Base-by-base conservation (phyloP, 2,797 vertebrate species). In the Lagorchestes hirsutus region DNA sequence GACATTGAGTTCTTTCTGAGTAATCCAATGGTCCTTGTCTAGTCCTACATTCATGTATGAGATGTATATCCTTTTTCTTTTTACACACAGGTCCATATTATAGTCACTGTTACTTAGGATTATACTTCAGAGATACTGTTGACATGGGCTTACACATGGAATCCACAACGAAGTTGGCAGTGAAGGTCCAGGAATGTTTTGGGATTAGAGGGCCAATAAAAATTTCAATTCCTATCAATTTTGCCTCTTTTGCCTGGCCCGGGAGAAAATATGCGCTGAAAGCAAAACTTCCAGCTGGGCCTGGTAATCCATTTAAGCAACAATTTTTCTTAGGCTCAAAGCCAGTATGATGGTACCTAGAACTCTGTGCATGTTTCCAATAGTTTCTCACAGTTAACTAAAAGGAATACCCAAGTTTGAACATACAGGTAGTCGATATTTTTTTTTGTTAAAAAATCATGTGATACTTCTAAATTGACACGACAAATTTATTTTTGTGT, bases 401-500 rank as follows among this genome's bases (percentile, higher is more conserved):
- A 40, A 82, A 46, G 40, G 22, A 9, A 40, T 82, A 22, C 9
- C 40, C 22, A 46, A 82, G 67, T 74, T 40, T 74, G n/a, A 74
- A 40, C 22, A 18, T 82, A 24, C 40, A 46, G 8, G 6, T 46
- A 82, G 67, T 82, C 46, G 67, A 18, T 9, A 24, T 82, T 24
- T 82, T 40, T 59, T 46, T 46, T 24, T 1, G 46, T 46, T 46
- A 82, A 82, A 82, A 82, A 82, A 27, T 18, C 12, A 91, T 74
- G 56, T 94, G 54, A 14, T 74, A 93, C 57, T 0, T 96, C 97
- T 40, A 91, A 11, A 87, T 91, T 94, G 94, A 87, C 13, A 59
- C 95, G 91, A 55, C 95, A 92, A 28, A 96, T 57, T 96, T 94
- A 92, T 96, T 95, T 95, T 95, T 96, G 24, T 92, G 93, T 93